Conservation (phyloP, 1,140 invertebrate species). For the Homalodisca vitripennis region DNA sequence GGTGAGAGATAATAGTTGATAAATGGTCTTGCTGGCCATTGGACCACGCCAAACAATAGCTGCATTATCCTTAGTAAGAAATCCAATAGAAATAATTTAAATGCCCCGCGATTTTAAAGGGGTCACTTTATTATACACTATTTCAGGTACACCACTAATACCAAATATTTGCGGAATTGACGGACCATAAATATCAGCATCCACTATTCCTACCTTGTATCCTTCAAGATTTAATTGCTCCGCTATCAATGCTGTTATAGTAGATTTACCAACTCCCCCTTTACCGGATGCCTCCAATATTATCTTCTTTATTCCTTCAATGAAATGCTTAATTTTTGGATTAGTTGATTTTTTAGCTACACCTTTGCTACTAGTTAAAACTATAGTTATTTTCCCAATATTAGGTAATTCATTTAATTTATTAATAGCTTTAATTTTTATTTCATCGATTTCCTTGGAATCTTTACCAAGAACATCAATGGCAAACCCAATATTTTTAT, state of each 20-base stretch:
- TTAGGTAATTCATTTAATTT: too few relatives aligned
- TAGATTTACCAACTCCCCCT: slow-evolving; percentile 35
- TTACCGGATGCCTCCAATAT: slow-evolving; percentile 40
- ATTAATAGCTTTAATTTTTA: too few relatives aligned
- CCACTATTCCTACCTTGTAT: slow-evolving; percentile 23
- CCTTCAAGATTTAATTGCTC: not conserved
- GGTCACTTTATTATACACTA: not conserved
- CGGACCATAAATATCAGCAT: slow-evolving; percentile 36
- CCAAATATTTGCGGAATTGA: slow-evolving; percentile 27
- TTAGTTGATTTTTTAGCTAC: too few relatives aligned
- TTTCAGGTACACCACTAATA: not conserved
- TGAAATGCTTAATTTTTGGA: too few relatives aligned
- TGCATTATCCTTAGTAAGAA: slow-evolving; percentile 10
- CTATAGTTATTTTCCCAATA: too few relatives aligned
- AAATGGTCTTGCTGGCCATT: slow-evolving; percentile 58
- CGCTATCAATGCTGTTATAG: slow-evolving; percentile 19
- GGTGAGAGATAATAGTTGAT: slow-evolving; percentile 52
- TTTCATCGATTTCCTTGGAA: too few relatives aligned
- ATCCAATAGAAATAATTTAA: slow-evolving; percentile 25
- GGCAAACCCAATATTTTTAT: too few relatives aligned
- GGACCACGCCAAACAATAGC: slow-evolving; percentile 49
- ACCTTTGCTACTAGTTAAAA: too few relatives aligned
- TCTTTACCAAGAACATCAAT: too few relatives aligned
- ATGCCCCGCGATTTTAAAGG: slow-evolving; percentile 1
- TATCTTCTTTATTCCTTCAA: slow-evolving; percentile 30